Evolutionary conservation across 30 jellyfish, hydroid and myxozoan genomes (phyloP).

Genomic region (Rhopilema esculentum): DNA sequence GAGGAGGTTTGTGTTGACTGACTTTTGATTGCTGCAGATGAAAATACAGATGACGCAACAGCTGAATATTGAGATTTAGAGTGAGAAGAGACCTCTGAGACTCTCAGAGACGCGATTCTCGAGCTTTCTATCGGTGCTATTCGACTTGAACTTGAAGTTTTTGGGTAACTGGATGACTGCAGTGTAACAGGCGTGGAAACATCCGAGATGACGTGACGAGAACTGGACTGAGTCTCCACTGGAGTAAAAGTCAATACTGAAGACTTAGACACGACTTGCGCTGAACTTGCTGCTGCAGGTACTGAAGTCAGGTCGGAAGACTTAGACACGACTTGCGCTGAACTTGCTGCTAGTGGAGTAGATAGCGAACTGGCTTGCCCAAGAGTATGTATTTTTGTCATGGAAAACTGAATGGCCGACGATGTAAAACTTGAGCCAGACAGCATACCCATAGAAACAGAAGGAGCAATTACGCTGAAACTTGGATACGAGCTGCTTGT

Average conservation of each 20-base stretch:
- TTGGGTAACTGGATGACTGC: background rate
- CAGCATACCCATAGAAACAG: too few species aligned
- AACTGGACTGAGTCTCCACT: background rate
- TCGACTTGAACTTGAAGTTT: background rate
- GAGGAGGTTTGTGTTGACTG: background rate
- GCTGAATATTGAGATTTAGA: background rate
- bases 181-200: background rate
- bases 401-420: background rate
- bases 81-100: background rate
- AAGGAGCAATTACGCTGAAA: too few species aligned
- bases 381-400: background rate
- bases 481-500: too few species aligned
- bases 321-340: background rate
- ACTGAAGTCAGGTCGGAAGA: background rate
- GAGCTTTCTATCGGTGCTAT: background rate
- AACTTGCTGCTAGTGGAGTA: background rate
- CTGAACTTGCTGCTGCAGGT: background rate
- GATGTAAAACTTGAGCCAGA: background rate
- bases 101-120: background rate
- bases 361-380: background rate
- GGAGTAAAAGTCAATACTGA: background rate
- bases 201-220: background rate
- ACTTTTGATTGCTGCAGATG: background rate
- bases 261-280: background rate
- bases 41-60: background rate